Percentiles rank a stretch among this genome's conserved stretches.
These are phyloP conservation scores for Drosophila teissieri DNA, from an alignment of 1,140 invertebrate genomes.

Conservation along the genomic window DNA sequence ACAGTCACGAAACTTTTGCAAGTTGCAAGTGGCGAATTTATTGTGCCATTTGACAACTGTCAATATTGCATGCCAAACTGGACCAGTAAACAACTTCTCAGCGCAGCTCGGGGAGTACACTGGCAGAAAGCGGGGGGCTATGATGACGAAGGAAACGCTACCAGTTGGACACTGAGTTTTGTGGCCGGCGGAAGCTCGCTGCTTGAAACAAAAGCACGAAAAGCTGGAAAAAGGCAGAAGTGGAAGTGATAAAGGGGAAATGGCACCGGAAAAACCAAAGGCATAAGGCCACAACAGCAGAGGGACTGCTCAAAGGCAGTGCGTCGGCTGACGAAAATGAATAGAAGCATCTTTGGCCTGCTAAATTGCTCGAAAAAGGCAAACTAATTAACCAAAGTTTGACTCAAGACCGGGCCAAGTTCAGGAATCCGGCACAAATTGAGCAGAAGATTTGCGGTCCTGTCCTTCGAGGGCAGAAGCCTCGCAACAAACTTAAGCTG, in stretches of 20 bases:
- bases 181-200: constrained; percentile 47
- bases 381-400: constrained; percentile 72
- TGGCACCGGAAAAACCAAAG: constrained; percentile 58
- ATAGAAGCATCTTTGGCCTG: constrained; percentile 42
- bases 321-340: constrained; percentile 27
- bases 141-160: neutral
- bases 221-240: constrained; percentile 21
- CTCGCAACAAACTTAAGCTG: neutral
- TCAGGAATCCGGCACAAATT: constrained; percentile 50
- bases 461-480: neutral
- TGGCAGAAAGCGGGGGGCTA: neutral
- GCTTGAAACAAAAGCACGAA: constrained; percentile 55
- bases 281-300: constrained; percentile 45
- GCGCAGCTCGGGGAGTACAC: constrained; percentile 1
- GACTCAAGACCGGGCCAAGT: constrained; percentile 14
- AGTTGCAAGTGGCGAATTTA: constrained; percentile 65
- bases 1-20: constrained; percentile 30
- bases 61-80: constrained; percentile 50
- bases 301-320: neutral
- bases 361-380: constrained; percentile 65
- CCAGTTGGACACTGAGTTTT: constrained; percentile 20
- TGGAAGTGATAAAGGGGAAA: constrained; percentile 52
- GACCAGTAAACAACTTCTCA: constrained; percentile 68
- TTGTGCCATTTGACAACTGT: constrained; percentile 71
- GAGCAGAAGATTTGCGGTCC: constrained; percentile 53